phyloP scores from a whole-genome alignment of 2,888 invertebrate genomes.

The Scelioninae gen. 1 region DNA sequence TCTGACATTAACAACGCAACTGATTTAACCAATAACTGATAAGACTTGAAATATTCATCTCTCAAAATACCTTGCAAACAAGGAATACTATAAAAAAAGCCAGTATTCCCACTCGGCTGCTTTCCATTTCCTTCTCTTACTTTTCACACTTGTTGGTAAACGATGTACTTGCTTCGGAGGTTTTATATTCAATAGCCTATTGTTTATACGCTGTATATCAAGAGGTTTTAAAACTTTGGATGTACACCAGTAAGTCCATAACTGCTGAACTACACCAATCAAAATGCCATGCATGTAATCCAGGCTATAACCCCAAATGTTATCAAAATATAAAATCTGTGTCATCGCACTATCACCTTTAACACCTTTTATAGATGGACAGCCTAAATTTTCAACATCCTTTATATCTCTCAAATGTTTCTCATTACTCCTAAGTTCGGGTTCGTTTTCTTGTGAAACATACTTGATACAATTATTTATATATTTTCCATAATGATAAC shows the following conservation, averaged over 20 bases:
- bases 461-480: slow-evolving; percentile 5
- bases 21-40: slow-evolving; percentile 35
- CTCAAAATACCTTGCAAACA: slow-evolving; percentile 34
- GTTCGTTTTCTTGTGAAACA: no score
- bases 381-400: background rate
- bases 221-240: background rate
- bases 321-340: slow-evolving; percentile 41
- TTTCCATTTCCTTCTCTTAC: slow-evolving; percentile 31
- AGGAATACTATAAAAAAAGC: slow-evolving; percentile 60
- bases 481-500: background rate
- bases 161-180: slow-evolving; percentile 25
- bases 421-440: background rate
- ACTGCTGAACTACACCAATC: slow-evolving; percentile 45
- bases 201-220: background rate
- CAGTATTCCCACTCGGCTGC: slow-evolving; percentile 63
- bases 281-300: slow-evolving; percentile 63
- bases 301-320: slow-evolving; percentile 54
- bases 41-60: slow-evolving; percentile 20
- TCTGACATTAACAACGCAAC: slow-evolving; percentile 21
- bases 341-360: slow-evolving; percentile 15
- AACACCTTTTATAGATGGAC: background rate
- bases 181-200: slow-evolving; percentile 15
- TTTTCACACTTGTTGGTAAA: slow-evolving; percentile 22
- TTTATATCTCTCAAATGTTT: slow-evolving; percentile 13
- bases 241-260: slow-evolving; percentile 39